A percentile compares a stretch with the other conserved stretches of the same genome.
These are phyloP conservation scores for Clistopyga incitator DNA, from an alignment of 2,888 invertebrate genomes.

Conservation along the genomic window DNA sequence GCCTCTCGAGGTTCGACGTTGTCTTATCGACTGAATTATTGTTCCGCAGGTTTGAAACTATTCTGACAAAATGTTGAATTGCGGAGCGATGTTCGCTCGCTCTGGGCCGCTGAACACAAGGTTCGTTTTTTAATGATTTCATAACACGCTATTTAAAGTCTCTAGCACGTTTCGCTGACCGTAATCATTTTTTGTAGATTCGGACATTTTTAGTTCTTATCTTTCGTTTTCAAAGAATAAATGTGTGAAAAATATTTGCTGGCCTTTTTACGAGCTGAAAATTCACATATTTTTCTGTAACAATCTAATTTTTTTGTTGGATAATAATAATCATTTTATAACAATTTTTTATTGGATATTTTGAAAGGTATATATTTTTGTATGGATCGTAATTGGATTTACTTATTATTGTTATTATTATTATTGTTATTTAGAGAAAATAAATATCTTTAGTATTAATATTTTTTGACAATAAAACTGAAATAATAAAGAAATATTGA, in stretches of 20 bases:
- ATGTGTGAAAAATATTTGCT: too few relatives aligned
- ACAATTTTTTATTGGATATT: neutral
- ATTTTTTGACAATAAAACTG: too few relatives aligned
- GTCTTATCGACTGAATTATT: neutral
- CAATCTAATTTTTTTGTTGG: neutral
- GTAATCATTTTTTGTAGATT: neutral
- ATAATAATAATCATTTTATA: neutral
- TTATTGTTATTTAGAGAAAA: neutral
- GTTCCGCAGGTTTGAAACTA: conserved; percentile 1
- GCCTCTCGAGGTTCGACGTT: neutral
- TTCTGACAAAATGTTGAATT: conserved; percentile 61
- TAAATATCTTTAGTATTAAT: too few relatives aligned
- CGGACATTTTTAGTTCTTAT: too few relatives aligned
- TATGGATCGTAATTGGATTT: neutral
- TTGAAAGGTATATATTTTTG: neutral
- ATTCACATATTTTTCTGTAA: neutral
- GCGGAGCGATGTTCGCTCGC: conserved; percentile 60
- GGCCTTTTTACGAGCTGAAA: neutral
- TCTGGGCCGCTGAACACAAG: conserved; percentile 57
- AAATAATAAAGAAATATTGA: too few relatives aligned
- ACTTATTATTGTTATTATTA: neutral
- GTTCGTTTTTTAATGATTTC: conserved; percentile 34
- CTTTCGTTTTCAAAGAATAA: too few relatives aligned
- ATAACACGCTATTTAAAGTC: conserved; percentile 1
- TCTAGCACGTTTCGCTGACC: neutral